phyloP scores from a whole-genome alignment of 2,888 invertebrate genomes.

The Ennomos fuscantarius region DNA sequence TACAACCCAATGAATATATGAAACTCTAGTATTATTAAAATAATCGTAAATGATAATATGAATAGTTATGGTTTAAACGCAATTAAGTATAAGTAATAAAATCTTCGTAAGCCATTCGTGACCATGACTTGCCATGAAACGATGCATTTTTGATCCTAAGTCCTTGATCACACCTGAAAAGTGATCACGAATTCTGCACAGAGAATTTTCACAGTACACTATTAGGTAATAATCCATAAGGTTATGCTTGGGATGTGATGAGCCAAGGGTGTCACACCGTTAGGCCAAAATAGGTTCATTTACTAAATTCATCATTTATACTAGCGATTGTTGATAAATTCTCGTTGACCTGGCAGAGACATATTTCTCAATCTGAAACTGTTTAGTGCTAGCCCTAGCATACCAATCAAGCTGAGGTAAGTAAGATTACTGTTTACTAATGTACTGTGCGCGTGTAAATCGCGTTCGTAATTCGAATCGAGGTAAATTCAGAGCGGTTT shows the following conservation, averaged over 20 bases:
- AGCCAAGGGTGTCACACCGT: too few species aligned
- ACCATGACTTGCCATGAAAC: constrained; percentile 14
- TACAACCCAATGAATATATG: too few species aligned
- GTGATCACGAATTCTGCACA: not conserved
- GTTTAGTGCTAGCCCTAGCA: not conserved
- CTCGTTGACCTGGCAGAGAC: too few species aligned
- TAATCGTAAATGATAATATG: not conserved
- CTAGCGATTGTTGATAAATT: too few species aligned
- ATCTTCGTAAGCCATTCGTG: not conserved
- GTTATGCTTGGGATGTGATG: too few species aligned
- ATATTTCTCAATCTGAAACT: too few species aligned
- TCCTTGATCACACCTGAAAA: constrained; percentile 7
- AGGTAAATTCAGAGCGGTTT: constrained; percentile 62
- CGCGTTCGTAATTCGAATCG: constrained; percentile 61
- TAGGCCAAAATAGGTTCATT: too few species aligned
- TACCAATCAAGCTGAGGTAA: not conserved
- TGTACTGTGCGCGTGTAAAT: constrained; percentile 46
- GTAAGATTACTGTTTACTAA: constrained; percentile 13
- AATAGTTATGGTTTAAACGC: constrained; percentile 2
- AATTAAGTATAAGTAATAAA: not conserved
- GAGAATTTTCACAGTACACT: not conserved
- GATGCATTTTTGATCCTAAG: constrained; percentile 27
- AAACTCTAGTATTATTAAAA: too few species aligned
- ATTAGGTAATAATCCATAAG: not conserved
- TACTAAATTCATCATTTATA: too few species aligned